These are phyloP conservation scores for Procambarus clarkii DNA, from an alignment of 1,140 invertebrate genomes.

Conservation along the genomic window DNA sequence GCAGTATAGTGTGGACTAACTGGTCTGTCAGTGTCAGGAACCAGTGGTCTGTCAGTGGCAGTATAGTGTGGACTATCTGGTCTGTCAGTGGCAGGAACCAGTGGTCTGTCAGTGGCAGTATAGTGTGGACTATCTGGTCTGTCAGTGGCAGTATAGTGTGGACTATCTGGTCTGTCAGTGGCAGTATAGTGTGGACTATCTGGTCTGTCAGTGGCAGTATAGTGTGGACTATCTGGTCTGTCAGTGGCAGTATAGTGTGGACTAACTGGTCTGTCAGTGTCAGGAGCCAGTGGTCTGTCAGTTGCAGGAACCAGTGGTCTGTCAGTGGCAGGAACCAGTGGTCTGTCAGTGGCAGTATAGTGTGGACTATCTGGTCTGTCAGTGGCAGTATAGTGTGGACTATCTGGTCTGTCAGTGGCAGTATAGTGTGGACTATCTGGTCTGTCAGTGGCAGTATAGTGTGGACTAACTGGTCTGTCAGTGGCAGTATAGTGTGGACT, in stretches of 20 bases:
- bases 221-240: not conserved
- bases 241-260: not conserved
- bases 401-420: not conserved
- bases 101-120: not conserved
- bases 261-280: not conserved
- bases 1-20: not conserved
- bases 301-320: not conserved
- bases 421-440: not conserved
- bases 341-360: not conserved
- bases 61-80: not conserved
- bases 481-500: not conserved
- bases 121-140: not conserved
- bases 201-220: not conserved
- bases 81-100: not conserved
- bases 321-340: not conserved
- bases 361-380: not conserved
- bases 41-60: conserved; percentile 16
- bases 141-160: not conserved
- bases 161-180: not conserved
- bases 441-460: not conserved
- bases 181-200: not conserved
- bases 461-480: not conserved
- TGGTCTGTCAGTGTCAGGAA: conserved; percentile 3
- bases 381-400: not conserved
- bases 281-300: not conserved